These are phyloP conservation scores for Adelognathus sp. DNA, from an alignment of 2,888 invertebrate species.

Conservation along the genomic window DNA sequence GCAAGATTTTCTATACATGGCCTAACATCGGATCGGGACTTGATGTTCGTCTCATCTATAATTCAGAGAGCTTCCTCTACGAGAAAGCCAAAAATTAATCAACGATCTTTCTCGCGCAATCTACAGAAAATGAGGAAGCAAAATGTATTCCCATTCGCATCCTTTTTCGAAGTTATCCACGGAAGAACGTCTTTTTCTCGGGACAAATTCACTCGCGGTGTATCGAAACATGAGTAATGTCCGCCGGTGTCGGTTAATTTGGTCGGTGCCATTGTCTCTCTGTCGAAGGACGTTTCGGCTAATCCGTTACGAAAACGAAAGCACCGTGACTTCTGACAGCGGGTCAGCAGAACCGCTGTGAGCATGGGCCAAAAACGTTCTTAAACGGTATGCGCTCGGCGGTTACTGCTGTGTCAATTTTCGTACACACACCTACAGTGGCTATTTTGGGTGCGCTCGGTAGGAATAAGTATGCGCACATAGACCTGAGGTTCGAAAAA, in stretches of 20 bases:
- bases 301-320: constrained; percentile 59
- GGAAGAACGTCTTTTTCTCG: background rate
- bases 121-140: too few species aligned
- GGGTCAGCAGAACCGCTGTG: constrained; percentile 48
- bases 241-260: constrained; percentile 39
- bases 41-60: too few species aligned
- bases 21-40: too few species aligned
- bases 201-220: background rate
- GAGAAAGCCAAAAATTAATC: too few species aligned
- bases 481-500: constrained; percentile 37
- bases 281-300: constrained; percentile 39
- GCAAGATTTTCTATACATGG: too few species aligned
- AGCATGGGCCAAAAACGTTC: constrained; percentile 35
- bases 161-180: too few species aligned
- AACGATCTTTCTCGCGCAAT: too few species aligned
- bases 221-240: constrained; percentile 53
- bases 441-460: constrained; percentile 1
- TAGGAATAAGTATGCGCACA: constrained; percentile 6
- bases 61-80: too few species aligned
- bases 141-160: too few species aligned
- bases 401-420: constrained; percentile 17
- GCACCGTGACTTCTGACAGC: constrained; percentile 49
- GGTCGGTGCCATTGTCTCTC: constrained; percentile 45
- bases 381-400: constrained; percentile 29
- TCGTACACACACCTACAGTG: background rate